Conservation (phyloP, 2,888 invertebrate species). For the Ypsolopha scabrella region DNA sequence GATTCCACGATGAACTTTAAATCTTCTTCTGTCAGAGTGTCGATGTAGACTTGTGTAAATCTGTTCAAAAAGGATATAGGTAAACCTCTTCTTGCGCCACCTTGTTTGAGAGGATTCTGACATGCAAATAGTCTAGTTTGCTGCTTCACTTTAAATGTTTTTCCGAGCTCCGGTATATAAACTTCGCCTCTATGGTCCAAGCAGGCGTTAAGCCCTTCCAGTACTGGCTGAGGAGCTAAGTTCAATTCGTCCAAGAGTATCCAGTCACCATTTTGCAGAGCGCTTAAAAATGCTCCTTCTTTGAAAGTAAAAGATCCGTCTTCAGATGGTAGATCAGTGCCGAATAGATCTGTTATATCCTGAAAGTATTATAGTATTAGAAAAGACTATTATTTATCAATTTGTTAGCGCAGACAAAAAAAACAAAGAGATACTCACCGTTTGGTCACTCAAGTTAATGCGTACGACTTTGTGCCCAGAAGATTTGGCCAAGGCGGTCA, state of each 20-base stretch:
- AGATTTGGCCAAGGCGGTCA: constrained; percentile 88
- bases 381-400: constrained; percentile 13
- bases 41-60: constrained; percentile 90
- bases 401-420: neutral
- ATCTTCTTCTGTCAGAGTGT: constrained; percentile 75
- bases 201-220: constrained; percentile 98
- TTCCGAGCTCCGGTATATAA: constrained; percentile 93
- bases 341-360: constrained; percentile 98
- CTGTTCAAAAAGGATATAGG: constrained; percentile 98
- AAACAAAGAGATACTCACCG: constrained; percentile 68
- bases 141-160: constrained; percentile 81
- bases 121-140: constrained; percentile 94
- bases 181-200: constrained; percentile 97
- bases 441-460: constrained; percentile 98
- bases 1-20: constrained; percentile 74
- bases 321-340: constrained; percentile 96
- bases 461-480: constrained; percentile 88
- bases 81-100: constrained; percentile 94
- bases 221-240: constrained; percentile 96
- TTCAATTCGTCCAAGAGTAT: constrained; percentile 97
- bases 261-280: constrained; percentile 95
- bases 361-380: constrained; percentile 33
- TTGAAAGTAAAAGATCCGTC: constrained; percentile 96
- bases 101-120: constrained; percentile 97
- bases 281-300: constrained; percentile 95